A percentile compares a stretch with the other conserved stretches of the same genome.
Conservation (phyloP, 2,888 invertebrate genomes). For the Meiosimyza decipiens region DNA sequence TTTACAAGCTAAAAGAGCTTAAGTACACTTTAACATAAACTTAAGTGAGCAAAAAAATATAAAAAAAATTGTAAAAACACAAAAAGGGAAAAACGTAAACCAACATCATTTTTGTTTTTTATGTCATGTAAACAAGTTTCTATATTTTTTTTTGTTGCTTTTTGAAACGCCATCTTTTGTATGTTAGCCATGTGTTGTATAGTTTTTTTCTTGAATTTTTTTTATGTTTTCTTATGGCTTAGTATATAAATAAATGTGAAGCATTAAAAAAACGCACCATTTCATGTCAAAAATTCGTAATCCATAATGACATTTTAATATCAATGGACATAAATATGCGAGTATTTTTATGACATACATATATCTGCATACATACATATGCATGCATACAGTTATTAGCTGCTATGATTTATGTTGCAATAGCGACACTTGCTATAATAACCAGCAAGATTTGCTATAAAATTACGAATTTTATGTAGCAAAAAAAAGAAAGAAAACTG, state of each 20-base stretch:
- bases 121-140: too few relatives aligned
- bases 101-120: too few relatives aligned
- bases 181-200: too few relatives aligned
- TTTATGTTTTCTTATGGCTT: too few relatives aligned
- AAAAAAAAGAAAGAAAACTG: too few relatives aligned
- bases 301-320: slow-evolving; percentile 14
- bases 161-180: too few relatives aligned
- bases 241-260: too few relatives aligned
- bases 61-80: not conserved
- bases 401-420: slow-evolving; percentile 20
- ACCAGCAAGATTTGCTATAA: not conserved
- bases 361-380: not conserved
- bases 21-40: too few relatives aligned
- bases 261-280: not conserved
- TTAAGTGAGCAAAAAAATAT: not conserved
- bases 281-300: slow-evolving; percentile 5
- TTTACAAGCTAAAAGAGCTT: too few relatives aligned
- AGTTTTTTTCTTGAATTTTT: too few relatives aligned
- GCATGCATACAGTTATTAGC: not conserved
- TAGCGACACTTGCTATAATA: not conserved
- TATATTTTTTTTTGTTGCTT: too few relatives aligned
- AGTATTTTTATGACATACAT: slow-evolving; percentile 13
- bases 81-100: not conserved
- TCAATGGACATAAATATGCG: slow-evolving; percentile 12
- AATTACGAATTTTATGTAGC: not conserved